Base-by-base conservation (phyloP, 2,888 invertebrate genomes). In the Coenonympha arcania region DNA sequence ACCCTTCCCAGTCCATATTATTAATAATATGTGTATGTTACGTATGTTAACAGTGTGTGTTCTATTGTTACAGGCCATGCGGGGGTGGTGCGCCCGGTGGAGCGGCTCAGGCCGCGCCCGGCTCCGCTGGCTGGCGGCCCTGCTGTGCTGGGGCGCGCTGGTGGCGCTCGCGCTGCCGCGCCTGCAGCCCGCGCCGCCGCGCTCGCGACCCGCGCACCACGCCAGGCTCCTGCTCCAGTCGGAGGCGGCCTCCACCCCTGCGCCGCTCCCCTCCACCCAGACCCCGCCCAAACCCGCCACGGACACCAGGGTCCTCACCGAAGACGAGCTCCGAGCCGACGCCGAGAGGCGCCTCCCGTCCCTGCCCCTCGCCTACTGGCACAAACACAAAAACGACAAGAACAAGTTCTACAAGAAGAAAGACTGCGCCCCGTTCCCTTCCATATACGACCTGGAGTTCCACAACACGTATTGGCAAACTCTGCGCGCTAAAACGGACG, bases 391-490 rank as follows among this genome's bases (percentile, higher is more conserved):
- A 69, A 91, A 93, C 70, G 92, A 93, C 71, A 93, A 93, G 75
- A 89, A 91, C 59, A 88, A 90, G 53, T 86, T 73, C 63, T 76
- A 76, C 66, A 89, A 89, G 68, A 92, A 92, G 75, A 90, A 89
- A 62, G 90, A 90, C 52, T 95, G 95, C 80, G 93, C 94, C 51
- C 91, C 92, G 59, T 95, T 94, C 74, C 96, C 96, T 0, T 93
- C 92, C 52, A 91, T 96, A 61, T 95, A 93, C 78, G 96, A 96
- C 67, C 85, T 96, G 56, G 94, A 96, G 74, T 96, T 95, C 84
- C 95, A 95, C 81, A 96, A 96, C 73, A 90, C 95, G 47, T 96
- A 96, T 77, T 96, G 96, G 96, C 96, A 96, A 81, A 93, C 93
- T 41, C 72, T 95, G 71, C 89, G 90, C 60, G 91, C 94, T 4